These are phyloP conservation scores for Isichthys henryi DNA, from an alignment of 2,113 vertebrate genomes.

Conservation along the genomic window DNA sequence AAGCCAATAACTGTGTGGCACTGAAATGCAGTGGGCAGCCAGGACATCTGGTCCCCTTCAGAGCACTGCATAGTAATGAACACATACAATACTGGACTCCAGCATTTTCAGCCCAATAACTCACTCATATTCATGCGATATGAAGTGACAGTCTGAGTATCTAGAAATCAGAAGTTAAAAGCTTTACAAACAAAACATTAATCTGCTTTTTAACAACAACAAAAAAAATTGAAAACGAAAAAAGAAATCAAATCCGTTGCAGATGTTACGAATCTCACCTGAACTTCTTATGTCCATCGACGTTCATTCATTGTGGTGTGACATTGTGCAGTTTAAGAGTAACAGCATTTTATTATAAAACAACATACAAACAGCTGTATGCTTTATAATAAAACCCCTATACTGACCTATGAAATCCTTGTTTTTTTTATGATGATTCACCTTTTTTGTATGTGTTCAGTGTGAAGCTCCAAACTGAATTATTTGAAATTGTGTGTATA, in stretches of 20 bases:
- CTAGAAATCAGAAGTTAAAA: background rate
- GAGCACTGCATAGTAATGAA: background rate
- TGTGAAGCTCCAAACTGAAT: background rate
- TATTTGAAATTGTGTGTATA: background rate
- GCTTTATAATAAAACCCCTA: conserved; percentile 24
- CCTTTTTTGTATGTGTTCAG: background rate
- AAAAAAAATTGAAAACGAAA: background rate
- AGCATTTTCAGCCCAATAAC: background rate
- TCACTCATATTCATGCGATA: background rate
- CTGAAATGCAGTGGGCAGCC: background rate
- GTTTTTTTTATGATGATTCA: background rate
- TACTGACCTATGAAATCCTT: background rate
- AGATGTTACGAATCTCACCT: background rate
- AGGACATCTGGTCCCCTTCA: background rate
- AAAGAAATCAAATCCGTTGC: background rate
- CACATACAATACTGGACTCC: background rate
- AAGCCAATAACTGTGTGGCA: background rate
- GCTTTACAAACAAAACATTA: background rate
- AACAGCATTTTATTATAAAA: conserved; percentile 18
- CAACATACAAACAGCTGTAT: conserved; percentile 9
- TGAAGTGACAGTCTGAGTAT: background rate
- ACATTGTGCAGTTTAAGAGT: background rate
- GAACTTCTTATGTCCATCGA: background rate
- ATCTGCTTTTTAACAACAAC: background rate
- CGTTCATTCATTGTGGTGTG: background rate